These are phyloP conservation scores for Oreochromis tanganicae DNA, from an alignment of 2,113 vertebrate genomes.

Conservation along the genomic window DNA sequence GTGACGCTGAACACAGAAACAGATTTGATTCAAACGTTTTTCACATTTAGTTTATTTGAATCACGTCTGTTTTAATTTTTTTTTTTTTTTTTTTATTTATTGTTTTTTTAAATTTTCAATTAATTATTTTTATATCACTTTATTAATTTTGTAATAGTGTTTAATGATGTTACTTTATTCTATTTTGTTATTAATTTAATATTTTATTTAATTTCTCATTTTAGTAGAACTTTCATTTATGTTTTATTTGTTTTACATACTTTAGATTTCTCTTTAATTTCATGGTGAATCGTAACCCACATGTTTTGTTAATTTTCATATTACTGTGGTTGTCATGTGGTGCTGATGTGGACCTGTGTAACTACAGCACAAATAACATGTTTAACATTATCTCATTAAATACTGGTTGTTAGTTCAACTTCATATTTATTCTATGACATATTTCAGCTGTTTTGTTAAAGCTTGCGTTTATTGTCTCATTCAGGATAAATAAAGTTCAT, in stretches of 20 bases:
- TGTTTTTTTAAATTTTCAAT: too few species aligned
- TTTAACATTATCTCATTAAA: neutral
- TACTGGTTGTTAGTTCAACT: accelerated
- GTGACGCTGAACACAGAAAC: slow-evolving; percentile 75
- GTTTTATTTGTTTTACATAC: neutral
- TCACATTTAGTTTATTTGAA: neutral
- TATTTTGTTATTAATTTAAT: neutral
- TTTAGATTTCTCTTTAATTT: neutral
- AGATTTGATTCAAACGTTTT: neutral
- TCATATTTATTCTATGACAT: neutral
- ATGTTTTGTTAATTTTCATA: accelerated
- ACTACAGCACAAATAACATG: neutral
- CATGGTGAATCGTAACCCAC: neutral
- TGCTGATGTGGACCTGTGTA: neutral
- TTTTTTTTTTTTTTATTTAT: neutral
- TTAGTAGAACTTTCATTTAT: neutral
- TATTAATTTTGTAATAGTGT: neutral
- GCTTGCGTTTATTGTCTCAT: neutral
- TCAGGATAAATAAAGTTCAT: neutral
- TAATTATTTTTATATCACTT: too few species aligned
- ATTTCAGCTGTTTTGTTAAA: neutral
- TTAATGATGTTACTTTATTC: neutral
- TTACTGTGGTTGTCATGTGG: neutral
- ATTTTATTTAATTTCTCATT: neutral
- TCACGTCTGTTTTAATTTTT: neutral